These are phyloP conservation scores for Clitarchus hookeri DNA, from an alignment of 2,888 invertebrate species.

Conservation along the genomic window DNA sequence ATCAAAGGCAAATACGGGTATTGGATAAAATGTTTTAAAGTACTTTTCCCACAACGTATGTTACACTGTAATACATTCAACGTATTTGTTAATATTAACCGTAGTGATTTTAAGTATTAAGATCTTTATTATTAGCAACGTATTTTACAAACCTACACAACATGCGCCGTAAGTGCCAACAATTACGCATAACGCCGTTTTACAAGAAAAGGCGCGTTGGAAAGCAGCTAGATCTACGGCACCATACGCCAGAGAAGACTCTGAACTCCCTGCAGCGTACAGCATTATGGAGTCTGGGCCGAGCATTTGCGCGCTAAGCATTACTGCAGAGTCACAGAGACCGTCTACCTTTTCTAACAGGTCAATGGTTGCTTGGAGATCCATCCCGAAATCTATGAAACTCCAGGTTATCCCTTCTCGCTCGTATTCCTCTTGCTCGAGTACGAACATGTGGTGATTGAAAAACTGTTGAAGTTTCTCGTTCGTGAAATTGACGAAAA, in stretches of 20 bases:
- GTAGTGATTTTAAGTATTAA: neutral
- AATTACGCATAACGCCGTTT: neutral
- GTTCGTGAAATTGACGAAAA: slow-evolving; percentile 96
- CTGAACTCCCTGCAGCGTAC: neutral
- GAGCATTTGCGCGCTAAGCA: neutral
- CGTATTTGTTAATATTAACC: neutral
- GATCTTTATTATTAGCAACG: neutral
- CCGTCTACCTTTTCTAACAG: slow-evolving; percentile 83
- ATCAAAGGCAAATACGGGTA: too few species aligned
- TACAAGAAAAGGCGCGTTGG: neutral
- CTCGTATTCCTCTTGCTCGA: slow-evolving; percentile 95
- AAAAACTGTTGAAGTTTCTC: slow-evolving; percentile 95
- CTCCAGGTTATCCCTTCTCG: slow-evolving; percentile 88
- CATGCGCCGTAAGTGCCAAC: neutral
- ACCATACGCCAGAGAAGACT: neutral
- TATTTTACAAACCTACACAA: neutral
- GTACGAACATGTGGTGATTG: slow-evolving; percentile 95
- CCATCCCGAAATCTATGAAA: slow-evolving; percentile 96
- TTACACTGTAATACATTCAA: neutral
- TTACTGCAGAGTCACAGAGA: neutral
- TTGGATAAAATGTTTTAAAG: neutral
- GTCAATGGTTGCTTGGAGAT: slow-evolving; percentile 88
- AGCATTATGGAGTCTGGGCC: neutral
- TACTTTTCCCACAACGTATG: neutral
- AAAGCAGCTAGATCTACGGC: neutral